Conservation (phyloP, 2,113 vertebrate genomes). For the Paedocypris sp. region DNA sequence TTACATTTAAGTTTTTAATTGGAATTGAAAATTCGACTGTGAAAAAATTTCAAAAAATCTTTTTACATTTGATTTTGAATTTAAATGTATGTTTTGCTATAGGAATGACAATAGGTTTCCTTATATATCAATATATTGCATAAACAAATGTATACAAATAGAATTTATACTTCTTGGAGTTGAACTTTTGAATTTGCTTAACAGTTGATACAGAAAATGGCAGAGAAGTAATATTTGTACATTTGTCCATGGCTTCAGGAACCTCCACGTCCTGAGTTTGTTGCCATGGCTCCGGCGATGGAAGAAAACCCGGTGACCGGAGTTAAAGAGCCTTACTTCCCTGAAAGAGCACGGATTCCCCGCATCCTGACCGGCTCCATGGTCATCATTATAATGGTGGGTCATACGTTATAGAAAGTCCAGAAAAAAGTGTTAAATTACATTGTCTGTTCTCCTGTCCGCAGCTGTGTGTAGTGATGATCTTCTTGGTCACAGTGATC, state of each 20-base stretch:
- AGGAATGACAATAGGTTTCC: too few relatives aligned
- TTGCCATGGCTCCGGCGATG: constrained; percentile 60
- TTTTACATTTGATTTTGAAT: too few relatives aligned
- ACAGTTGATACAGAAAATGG: not conserved
- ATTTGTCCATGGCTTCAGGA: constrained; percentile 40
- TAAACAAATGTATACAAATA: too few relatives aligned
- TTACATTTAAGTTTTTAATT: too few relatives aligned
- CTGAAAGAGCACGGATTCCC: constrained; percentile 50
- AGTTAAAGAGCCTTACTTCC: constrained; percentile 68
- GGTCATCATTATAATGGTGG: constrained; percentile 70
- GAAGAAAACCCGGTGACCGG: constrained; percentile 67
- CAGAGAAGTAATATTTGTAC: not conserved
- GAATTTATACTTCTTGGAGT: too few relatives aligned
- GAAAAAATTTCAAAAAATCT: too few relatives aligned
- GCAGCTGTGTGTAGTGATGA: constrained; percentile 66
- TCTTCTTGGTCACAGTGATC: constrained; percentile 71
- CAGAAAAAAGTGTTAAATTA: not conserved
- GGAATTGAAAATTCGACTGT: too few relatives aligned
- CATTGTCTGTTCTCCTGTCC: not conserved
- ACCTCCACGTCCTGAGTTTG: constrained; percentile 62
- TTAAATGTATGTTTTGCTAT: too few relatives aligned
- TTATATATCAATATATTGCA: too few relatives aligned
- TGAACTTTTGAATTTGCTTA: not conserved
- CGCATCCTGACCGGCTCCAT: constrained; percentile 65
- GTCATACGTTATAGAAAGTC: too few relatives aligned